Evolutionary conservation across 2,888 invertebrate species (phyloP).

Genomic region (Drosophila pseudotakahashii): DNA sequence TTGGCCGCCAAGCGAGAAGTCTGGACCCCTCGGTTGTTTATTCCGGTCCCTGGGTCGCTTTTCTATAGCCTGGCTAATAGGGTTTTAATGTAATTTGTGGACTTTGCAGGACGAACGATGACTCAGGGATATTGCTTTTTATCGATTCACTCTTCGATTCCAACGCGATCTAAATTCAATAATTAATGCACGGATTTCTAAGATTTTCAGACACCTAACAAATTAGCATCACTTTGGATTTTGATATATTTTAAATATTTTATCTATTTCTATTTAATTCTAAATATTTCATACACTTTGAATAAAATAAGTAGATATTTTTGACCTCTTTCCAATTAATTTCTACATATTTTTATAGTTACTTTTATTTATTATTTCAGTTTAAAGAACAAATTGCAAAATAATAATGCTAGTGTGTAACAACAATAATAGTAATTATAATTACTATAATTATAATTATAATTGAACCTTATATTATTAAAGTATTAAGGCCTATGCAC

Average conservation of each 20-base stretch:
- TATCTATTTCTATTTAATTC: no score
- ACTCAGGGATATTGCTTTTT: conserved; percentile 3
- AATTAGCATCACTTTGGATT: no score
- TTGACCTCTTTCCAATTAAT: no score
- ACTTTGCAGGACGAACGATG: neutral
- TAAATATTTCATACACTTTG: no score
- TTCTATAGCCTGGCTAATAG: conserved; percentile 16
- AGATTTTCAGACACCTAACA: neutral
- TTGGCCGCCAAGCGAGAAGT: conserved; percentile 26
- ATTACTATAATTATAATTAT: no score
- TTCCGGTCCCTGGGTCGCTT: conserved; percentile 4
- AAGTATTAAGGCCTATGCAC: conserved; percentile 1
- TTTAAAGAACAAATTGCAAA: no score
- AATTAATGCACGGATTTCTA: neutral
- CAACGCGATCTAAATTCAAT: conserved; percentile 2
- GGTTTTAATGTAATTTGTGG: conserved; percentile 38
- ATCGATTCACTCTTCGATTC: conserved; percentile 13
- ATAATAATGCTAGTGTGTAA: no score
- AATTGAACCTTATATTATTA: neutral
- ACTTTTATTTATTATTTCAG: no score
- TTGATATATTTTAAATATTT: no score
- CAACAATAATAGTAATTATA: no score
- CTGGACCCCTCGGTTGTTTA: conserved; percentile 18
- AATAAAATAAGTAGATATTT: no score
- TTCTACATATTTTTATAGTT: no score